A percentile compares a stretch with the other conserved stretches of the same genome.
phyloP scores from a whole-genome alignment of 2,797 vertebrate species.

The Carcharodon carcharias region DNA sequence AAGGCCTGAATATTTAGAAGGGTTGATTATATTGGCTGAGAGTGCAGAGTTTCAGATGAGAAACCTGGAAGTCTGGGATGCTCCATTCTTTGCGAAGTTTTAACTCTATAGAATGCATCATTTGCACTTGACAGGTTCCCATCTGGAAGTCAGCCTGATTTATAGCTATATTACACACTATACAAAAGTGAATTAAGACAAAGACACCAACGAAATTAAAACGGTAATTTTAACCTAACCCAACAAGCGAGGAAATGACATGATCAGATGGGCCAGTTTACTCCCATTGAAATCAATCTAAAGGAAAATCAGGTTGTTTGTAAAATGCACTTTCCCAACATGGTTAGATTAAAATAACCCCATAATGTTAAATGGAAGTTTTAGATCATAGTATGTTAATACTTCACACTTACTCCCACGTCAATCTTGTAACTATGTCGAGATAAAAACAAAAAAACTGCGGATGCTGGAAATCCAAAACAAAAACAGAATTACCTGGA shows the following conservation, averaged over 20 bases:
- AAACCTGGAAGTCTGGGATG: not conserved
- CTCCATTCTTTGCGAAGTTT: not conserved
- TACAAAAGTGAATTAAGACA: not conserved
- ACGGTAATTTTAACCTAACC: not conserved
- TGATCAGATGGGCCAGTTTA: not conserved
- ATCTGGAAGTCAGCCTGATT: not conserved
- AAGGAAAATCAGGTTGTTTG: not conserved
- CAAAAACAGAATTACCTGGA: too few species aligned
- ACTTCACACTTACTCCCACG: not conserved
- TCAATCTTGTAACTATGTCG: not conserved
- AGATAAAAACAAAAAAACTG: too few species aligned
- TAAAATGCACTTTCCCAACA: not conserved
- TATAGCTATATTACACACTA: not conserved
- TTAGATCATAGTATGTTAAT: not conserved
- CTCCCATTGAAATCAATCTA: not conserved
- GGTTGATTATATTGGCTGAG: not conserved
- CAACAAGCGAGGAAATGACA: not conserved
- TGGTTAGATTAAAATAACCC: not conserved
- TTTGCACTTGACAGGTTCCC: not conserved
- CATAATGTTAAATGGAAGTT: not conserved
- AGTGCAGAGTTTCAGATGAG: not conserved
- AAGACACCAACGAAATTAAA: not conserved
- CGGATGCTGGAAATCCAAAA: too few species aligned
- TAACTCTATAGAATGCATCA: not conserved
- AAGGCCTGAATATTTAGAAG: not conserved